Evolutionary conservation across 2,888 invertebrate species (phyloP), one percentile per base, ranked within the genome.

Genomic region (Vanessa cardui): DNA sequence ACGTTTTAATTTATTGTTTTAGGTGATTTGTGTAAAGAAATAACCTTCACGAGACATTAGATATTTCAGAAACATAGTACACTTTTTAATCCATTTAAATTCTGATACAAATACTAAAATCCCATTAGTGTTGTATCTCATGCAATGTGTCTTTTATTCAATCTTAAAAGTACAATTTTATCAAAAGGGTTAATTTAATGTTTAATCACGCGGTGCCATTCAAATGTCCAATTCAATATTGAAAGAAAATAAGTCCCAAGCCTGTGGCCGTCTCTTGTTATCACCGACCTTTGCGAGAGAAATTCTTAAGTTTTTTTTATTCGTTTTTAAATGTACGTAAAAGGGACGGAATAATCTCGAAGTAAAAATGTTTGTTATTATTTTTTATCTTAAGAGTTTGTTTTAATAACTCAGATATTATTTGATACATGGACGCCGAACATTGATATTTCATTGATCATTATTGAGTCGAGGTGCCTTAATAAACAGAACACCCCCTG

Each of bases 181-280:
- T 63, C 62, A 50, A 39, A 49, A 61, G 44, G 64, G 52, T 68
- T 65, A 62, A 68, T 65, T 68, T 68, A 69, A 67, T 67, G 64
- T 69, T 67, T 60, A 69, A 67, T 71, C 62, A 64, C 62, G 44
- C 58, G 61, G 45, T 47, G 46, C 56, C 69, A 67, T 67, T 72
- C 64, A 67, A 64, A 62, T 39, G 64, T 69, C 64, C 59, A 44
- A 50, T 67, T 45, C 66, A 67, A 67, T 67, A 64, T 54, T 33
- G 58, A 64, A 64, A 63, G 56, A 63, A 64, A 62, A 70, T 68
- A 68, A 62, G 59, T 62, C n/a, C 61, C 50, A 54, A 64, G 21
- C 62, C 31, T 6, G 26, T 47, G 65, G 26, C 44, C 64, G 49
- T 58, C 46, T 62, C 45, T 46, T 52, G 44, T 64, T 58, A 69